phyloP scores from a whole-genome alignment of 1,140 invertebrate genomes.

The Diorhabda carinulata region DNA sequence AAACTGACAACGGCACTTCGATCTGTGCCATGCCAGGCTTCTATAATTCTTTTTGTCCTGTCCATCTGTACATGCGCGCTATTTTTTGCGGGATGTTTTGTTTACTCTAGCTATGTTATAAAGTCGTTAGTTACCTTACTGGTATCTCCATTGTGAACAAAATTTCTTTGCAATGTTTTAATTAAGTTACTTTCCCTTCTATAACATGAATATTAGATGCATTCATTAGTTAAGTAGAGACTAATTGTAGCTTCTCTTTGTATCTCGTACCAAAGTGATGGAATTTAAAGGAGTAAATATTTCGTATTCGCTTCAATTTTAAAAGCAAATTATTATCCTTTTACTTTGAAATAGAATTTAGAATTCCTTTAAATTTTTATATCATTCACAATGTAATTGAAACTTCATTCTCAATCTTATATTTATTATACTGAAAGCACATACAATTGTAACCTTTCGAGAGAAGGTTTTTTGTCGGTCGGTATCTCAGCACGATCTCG shows the following conservation, averaged over 20 bases:
- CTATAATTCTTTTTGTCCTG: background rate
- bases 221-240: too few species aligned
- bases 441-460: constrained; percentile 25
- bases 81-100: background rate
- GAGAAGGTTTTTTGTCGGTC: constrained; percentile 26
- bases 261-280: too few species aligned
- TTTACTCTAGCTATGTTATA: background rate
- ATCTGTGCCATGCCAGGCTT: background rate
- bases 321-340: too few species aligned
- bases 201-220: too few species aligned
- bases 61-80: background rate
- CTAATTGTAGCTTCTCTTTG: too few species aligned
- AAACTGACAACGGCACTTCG: background rate
- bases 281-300: too few species aligned
- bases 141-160: background rate
- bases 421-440: constrained; percentile 2
- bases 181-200: background rate
- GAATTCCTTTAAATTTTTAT: too few species aligned
- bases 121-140: constrained; percentile 2
- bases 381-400: background rate
- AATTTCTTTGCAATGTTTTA: background rate
- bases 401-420: constrained; percentile 8
- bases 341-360: too few species aligned
- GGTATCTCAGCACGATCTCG: constrained; percentile 27
- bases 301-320: too few species aligned